Conservation (phyloP, 2,797 vertebrate species). For the Pipistrellus pipistrellus region DNA sequence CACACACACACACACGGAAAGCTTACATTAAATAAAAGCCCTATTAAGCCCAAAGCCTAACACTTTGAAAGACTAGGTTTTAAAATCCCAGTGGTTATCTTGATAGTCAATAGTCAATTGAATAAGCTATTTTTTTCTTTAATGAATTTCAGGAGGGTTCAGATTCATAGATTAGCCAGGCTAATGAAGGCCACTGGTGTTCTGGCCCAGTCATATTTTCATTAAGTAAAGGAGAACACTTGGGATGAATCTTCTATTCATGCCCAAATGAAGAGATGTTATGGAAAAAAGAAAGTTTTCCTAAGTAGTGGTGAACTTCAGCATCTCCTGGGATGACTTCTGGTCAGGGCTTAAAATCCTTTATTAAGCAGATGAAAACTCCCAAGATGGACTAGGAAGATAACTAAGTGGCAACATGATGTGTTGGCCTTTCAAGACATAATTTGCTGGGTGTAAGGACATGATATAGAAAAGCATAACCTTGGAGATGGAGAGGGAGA, state of each 20-base stretch:
- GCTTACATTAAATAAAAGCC: conserved; percentile 58
- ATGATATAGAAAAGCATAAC: background rate
- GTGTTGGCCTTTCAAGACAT: background rate
- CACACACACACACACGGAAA: conserved; percentile 18
- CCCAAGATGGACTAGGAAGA: background rate
- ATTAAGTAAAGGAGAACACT: conserved; percentile 27
- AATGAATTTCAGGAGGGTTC: conserved; percentile 69
- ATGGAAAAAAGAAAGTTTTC: background rate
- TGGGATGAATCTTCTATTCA: background rate
- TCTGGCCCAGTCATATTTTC: background rate
- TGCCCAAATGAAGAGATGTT: background rate
- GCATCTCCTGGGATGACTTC: background rate
- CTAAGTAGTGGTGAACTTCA: background rate
- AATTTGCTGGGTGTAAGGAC: background rate
- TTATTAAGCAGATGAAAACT: background rate
- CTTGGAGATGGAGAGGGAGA: background rate
- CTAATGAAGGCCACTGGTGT: conserved; percentile 22
- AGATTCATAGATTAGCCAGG: conserved; percentile 24
- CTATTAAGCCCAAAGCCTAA: conserved; percentile 22
- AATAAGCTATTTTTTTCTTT: conserved; percentile 62
- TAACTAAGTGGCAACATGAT: background rate
- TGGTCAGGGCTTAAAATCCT: background rate
- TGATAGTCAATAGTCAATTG: conserved; percentile 62
- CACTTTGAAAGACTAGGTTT: conserved; percentile 56
- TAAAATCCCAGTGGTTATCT: conserved; percentile 47